Evolutionary conservation across 2,888 invertebrate species (phyloP), one percentile per base, ranked within the genome.

Genomic region (Xiphydria camelus): DNA sequence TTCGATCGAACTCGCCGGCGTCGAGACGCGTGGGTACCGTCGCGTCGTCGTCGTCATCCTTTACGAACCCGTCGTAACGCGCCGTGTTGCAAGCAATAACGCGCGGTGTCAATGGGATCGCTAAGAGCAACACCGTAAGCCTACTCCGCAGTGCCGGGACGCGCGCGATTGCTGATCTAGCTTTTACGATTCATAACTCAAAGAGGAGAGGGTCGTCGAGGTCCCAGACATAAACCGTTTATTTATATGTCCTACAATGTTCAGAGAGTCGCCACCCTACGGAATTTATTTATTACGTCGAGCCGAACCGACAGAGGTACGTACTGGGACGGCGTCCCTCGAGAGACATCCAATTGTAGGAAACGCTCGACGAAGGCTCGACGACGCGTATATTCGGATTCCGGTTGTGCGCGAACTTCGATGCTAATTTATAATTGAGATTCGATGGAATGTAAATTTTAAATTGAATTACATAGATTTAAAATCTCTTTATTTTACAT

Each of bases 101-200:
- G 41, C 33, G 29, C 47, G 47, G 51, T 58, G 60, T 58, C 59
- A 60, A 61, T 58, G 50, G 50, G 44, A 58, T 61, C 50, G 50
- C 49, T 39, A 42, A 34, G 51, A 55, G 58, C 56, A 60, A 60
- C 58, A 49, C 43, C 49, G 45, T 40, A 32, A 45, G 53, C 39
- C 49, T 55, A 57, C 46, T 59, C 60, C 51, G 37, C 20, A 47
- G 26, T 19, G 56, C 51, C 51, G 58, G n/a, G n/a, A n/a, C n/a
- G n/a, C n/a, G 55, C 58, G 58, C 55, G 59, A 68, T 68, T 66
- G 61, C 63, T 66, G 68, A 70, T 72, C 72, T 68, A 65, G 62
- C 68, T 69, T 73, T 74, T 73, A 73, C 70, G 73, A 73, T 70
- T 70, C 72, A 73, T 73, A 74, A 74, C 68, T 70, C 64, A 63